Percentiles rank a stretch among this genome's conserved stretches.
Evolutionary conservation across 2,797 vertebrate genomes (phyloP).

Genomic region (Micropoecilia bifurca): DNA sequence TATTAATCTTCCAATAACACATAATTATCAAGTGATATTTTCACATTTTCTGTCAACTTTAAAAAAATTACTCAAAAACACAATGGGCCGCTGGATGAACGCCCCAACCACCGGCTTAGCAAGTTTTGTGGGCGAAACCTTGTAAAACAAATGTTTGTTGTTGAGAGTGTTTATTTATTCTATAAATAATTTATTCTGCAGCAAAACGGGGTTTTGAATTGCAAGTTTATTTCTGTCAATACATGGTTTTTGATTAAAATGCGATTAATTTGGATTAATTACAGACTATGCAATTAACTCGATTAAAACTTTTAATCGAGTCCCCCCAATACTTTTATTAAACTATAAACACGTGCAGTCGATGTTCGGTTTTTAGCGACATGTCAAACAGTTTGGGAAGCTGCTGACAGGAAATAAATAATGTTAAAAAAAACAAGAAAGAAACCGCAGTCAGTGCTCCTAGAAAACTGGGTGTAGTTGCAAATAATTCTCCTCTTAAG

Average conservation of each 20-base stretch:
- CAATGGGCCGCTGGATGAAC: too few species aligned
- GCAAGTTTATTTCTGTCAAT: neutral
- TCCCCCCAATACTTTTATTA: neutral
- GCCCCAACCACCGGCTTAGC: too few species aligned
- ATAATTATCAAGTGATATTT: too few species aligned
- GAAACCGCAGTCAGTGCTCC: neutral
- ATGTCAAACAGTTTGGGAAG: neutral
- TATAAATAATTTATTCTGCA: too few species aligned
- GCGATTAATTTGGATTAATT: too few species aligned
- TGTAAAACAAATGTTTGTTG: too few species aligned
- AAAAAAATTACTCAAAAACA: too few species aligned
- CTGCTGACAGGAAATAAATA: neutral
- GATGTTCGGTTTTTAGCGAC: neutral
- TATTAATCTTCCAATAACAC: too few species aligned
- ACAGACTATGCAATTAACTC: neutral
- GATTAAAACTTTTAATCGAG: neutral
- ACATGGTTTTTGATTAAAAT: neutral
- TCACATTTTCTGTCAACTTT: too few species aligned
- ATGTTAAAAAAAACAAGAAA: neutral
- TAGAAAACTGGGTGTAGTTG: neutral
- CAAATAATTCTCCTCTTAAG: constrained; percentile 2
- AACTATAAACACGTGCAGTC: neutral
- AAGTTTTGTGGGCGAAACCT: too few species aligned
- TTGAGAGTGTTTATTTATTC: too few species aligned
- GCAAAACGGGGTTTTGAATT: neutral